Evolutionary conservation across 2,113 vertebrate genomes (phyloP).

Genomic region (Petroica traversi): DNA sequence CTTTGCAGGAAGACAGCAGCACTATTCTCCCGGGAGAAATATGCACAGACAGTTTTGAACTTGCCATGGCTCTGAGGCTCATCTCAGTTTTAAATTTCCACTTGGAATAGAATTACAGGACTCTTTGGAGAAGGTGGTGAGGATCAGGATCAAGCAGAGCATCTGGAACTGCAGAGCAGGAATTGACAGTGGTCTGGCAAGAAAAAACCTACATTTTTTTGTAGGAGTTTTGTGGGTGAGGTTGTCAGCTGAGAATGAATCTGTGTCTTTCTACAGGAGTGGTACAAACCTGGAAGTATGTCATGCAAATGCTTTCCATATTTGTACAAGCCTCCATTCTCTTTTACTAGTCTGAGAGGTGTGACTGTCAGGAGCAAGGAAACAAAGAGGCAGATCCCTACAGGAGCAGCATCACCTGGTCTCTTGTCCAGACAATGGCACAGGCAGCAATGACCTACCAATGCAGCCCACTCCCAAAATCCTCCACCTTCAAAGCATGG

Average conservation of each 20-base stretch:
- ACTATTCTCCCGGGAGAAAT: neutral
- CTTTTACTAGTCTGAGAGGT: neutral
- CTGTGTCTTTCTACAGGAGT: neutral
- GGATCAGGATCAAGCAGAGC: neutral
- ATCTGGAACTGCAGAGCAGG: neutral
- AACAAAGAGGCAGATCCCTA: neutral
- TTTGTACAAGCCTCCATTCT: neutral
- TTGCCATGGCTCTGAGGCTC: neutral
- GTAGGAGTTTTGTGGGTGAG: neutral
- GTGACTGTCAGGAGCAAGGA: too few relatives aligned
- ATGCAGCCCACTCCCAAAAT: neutral
- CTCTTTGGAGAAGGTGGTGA: neutral
- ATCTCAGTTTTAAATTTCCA: neutral
- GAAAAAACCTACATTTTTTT: neutral
- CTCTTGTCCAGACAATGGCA: neutral
- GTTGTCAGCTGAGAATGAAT: conserved; percentile 1
- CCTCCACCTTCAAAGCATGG: neutral
- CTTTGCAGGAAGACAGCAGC: too few relatives aligned
- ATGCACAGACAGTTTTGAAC: neutral
- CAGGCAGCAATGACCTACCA: neutral
- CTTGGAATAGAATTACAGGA: neutral
- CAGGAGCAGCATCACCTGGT: neutral
- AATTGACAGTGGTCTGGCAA: neutral
- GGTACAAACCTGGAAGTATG: neutral
- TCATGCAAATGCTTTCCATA: neutral